Conservation (phyloP, 2,113 vertebrate genomes). For the Albula goreensis region DNA sequence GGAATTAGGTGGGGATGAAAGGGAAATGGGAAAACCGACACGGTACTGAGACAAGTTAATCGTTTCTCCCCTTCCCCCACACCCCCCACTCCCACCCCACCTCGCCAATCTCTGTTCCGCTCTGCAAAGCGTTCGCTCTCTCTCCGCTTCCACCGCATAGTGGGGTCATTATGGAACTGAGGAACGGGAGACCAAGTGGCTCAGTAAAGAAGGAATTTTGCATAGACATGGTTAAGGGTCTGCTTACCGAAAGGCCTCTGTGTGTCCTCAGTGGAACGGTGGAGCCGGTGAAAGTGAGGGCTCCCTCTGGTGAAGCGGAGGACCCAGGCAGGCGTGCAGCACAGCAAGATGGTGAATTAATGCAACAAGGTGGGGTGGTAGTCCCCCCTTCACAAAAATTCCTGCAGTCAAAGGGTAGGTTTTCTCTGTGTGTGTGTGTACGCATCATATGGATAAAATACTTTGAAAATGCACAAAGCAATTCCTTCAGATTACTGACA, state of each 20-base stretch:
- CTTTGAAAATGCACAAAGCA: too few relatives aligned
- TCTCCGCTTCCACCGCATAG: neutral
- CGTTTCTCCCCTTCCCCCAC: conserved; percentile 60
- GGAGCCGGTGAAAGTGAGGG: neutral
- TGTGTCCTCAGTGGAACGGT: conserved; percentile 37
- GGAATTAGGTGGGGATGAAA: conserved; percentile 21
- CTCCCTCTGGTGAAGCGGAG: conserved; percentile 29
- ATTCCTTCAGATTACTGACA: too few relatives aligned
- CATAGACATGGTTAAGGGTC: neutral
- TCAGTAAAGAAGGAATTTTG: neutral
- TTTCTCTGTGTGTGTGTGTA: too few relatives aligned
- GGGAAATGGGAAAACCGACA: neutral
- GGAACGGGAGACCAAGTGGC: neutral
- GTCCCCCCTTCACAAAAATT: conserved; percentile 23
- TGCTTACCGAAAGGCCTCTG: neutral
- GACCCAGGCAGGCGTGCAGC: conserved; percentile 25
- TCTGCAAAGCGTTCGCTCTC: too few relatives aligned
- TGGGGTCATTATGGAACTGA: neutral
- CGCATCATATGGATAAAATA: too few relatives aligned
- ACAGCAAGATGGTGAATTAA: conserved; percentile 38
- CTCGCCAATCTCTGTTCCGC: too few relatives aligned
- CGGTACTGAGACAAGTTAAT: conserved; percentile 71
- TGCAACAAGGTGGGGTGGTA: conserved; percentile 29
- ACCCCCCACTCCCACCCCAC: neutral
- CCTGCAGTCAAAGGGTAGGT: neutral